A percentile compares a stretch with the other conserved stretches of the same genome.
phyloP scores from a whole-genome alignment of 2,888 invertebrate species.

The Hyppa rectilinea region DNA sequence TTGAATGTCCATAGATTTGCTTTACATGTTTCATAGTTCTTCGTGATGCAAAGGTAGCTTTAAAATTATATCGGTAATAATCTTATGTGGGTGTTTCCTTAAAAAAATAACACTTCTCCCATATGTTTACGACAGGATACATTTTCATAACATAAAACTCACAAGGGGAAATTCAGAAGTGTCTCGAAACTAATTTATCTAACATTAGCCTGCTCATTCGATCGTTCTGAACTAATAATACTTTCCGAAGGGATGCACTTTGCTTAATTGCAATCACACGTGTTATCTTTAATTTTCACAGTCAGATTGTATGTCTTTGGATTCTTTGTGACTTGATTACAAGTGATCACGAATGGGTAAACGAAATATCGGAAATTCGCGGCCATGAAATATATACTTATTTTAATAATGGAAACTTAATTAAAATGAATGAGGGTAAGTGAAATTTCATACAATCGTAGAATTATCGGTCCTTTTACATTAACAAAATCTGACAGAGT shows the following conservation, averaged over 20 bases:
- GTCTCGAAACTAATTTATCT: conserved; percentile 19
- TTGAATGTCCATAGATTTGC: no score
- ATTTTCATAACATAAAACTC: conserved; percentile 5
- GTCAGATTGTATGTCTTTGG: background rate
- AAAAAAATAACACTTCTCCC: background rate
- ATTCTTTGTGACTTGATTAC: no score
- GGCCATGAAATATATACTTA: background rate
- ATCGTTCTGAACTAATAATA: background rate
- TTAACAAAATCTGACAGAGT: conserved; percentile 34
- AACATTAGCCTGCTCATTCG: conserved; percentile 11
- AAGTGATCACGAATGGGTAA: background rate
- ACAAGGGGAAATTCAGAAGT: conserved; percentile 3
- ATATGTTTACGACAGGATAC: background rate
- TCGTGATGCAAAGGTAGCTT: no score
- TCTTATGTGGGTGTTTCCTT: no score
- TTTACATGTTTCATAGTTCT: no score
- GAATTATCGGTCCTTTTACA: conserved; percentile 17
- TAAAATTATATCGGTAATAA: no score
- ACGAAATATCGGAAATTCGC: background rate
- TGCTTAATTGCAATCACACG: background rate
- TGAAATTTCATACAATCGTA: background rate
- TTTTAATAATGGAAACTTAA: conserved; percentile 7
- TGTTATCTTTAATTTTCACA: background rate
- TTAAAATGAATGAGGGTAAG: conserved; percentile 6
- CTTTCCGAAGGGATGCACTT: conserved; percentile 3